Percentiles rank a stretch among this genome's conserved stretches.
phyloP scores from a whole-genome alignment of 2,113 vertebrate species.

The Collichthys lucidus region DNA sequence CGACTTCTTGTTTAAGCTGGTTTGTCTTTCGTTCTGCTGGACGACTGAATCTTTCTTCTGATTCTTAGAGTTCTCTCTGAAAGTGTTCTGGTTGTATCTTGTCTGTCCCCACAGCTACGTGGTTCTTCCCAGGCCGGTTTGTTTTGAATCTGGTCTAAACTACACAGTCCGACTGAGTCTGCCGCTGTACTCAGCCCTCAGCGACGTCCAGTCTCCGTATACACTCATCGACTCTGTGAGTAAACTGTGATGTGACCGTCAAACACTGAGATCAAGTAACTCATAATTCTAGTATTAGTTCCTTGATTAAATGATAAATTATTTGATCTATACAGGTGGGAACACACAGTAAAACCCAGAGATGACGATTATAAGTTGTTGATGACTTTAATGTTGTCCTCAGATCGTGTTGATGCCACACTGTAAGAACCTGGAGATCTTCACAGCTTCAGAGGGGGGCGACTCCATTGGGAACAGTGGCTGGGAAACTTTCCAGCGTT shows the following conservation, averaged over 20 bases:
- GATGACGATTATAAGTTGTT: no score
- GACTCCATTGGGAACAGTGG: slow-evolving; percentile 84
- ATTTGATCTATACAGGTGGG: no score
- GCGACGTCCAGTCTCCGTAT: slow-evolving; percentile 90
- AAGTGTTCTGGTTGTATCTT: neutral
- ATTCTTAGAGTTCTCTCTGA: no score
- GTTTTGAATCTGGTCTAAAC: slow-evolving; percentile 93
- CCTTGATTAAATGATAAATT: no score
- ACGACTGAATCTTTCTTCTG: no score
- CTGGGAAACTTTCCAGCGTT: slow-evolving; percentile 96
- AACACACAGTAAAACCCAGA: no score
- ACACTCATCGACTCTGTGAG: slow-evolving; percentile 96
- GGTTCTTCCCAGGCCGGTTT: slow-evolving; percentile 90
- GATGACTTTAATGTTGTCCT: neutral
- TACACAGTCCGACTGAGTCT: slow-evolving; percentile 94
- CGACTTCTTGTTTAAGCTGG: no score
- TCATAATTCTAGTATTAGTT: no score
- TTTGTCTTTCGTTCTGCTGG: no score
- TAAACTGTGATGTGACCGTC: neutral
- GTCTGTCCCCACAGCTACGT: slow-evolving; percentile 83
- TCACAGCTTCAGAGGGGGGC: slow-evolving; percentile 89
- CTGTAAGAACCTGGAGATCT: slow-evolving; percentile 95
- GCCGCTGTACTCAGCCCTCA: slow-evolving; percentile 88
- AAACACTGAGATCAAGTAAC: no score
- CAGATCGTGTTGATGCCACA: slow-evolving; percentile 97